Evolutionary conservation across 2,113 vertebrate genomes (phyloP).

Genomic region (Lontra canadensis): DNA sequence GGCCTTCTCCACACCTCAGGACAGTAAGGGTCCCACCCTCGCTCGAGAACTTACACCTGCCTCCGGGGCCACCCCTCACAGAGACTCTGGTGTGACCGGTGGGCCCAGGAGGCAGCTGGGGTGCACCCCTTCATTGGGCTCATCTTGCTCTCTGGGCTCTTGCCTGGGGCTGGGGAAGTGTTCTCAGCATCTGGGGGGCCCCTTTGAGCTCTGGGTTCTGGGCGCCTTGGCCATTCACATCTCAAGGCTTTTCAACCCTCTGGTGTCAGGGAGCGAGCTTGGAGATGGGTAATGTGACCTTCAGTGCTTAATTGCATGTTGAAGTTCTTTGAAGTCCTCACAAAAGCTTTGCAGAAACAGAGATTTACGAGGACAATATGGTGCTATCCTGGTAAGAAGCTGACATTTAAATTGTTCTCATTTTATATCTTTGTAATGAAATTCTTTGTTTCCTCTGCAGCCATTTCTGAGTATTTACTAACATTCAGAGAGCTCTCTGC

Average conservation of each 20-base stretch:
- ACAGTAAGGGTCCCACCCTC: background rate
- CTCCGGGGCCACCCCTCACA: background rate
- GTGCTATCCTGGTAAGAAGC: background rate
- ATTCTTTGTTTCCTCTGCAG: slow-evolving; percentile 68
- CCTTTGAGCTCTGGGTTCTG: background rate
- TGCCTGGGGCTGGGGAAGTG: background rate
- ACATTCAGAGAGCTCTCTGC: slow-evolving; percentile 65
- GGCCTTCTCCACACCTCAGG: background rate
- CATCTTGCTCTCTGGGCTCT: background rate
- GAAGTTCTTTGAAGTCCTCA: background rate
- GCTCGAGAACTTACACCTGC: background rate
- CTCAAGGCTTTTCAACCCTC: background rate
- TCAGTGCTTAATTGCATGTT: background rate
- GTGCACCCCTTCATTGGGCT: background rate
- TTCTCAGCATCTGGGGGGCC: background rate
- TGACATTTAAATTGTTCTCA: slow-evolving; percentile 54
- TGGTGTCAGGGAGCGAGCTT: background rate
- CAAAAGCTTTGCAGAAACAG: slow-evolving; percentile 36
- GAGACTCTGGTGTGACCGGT: background rate
- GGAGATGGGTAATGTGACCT: background rate
- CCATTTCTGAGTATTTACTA: slow-evolving; percentile 66
- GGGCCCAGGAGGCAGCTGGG: background rate
- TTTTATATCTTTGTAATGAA: slow-evolving; percentile 45
- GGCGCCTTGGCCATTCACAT: background rate
- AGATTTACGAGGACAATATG: background rate